Conservation (phyloP, 1,140 invertebrate species). For the Zaprionus lachaisei region DNA sequence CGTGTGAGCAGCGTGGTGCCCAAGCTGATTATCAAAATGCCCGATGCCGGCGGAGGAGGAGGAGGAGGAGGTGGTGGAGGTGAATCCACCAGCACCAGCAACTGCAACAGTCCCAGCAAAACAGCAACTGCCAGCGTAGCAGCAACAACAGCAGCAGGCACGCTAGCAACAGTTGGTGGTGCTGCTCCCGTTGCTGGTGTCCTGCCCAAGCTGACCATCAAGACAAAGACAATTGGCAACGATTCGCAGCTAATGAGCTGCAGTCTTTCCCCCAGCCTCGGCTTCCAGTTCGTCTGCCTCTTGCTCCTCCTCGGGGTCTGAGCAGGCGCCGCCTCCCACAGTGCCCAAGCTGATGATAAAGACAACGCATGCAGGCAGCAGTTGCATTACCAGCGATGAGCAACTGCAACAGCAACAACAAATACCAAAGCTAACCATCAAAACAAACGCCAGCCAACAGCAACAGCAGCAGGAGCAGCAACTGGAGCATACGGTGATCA, state of each 20-base stretch:
- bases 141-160: neutral
- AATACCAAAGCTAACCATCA: slow-evolving; percentile 23
- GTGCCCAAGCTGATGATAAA: slow-evolving; percentile 83
- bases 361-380: slow-evolving; percentile 68
- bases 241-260: slow-evolving; percentile 70
- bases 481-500: slow-evolving; percentile 75
- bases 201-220: slow-evolving; percentile 69
- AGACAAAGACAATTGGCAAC: slow-evolving; percentile 69
- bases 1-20: slow-evolving; percentile 73
- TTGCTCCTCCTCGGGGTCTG: slow-evolving; percentile 56
- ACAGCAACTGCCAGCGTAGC: neutral
- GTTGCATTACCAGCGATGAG: slow-evolving; percentile 49
- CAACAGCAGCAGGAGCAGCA: slow-evolving; percentile 32
- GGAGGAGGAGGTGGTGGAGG: slow-evolving; percentile 4
- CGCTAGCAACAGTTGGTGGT: slow-evolving; percentile 35
- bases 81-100: slow-evolving; percentile 7
- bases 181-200: neutral
- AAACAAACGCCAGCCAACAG: neutral
- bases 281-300: slow-evolving; percentile 57
- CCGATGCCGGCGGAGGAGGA: slow-evolving; percentile 39
- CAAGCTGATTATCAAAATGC: slow-evolving; percentile 81
- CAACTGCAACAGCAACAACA: slow-evolving; percentile 39
- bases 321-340: slow-evolving; percentile 45
- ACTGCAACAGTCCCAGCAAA: slow-evolving; percentile 19
- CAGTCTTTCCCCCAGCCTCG: slow-evolving; percentile 62